Evolutionary conservation across 37 sponge, comb jelly and placozoan species (phyloP), one percentile per base, ranked within the genome.

Genomic region (Spongilla lacustris): DNA sequence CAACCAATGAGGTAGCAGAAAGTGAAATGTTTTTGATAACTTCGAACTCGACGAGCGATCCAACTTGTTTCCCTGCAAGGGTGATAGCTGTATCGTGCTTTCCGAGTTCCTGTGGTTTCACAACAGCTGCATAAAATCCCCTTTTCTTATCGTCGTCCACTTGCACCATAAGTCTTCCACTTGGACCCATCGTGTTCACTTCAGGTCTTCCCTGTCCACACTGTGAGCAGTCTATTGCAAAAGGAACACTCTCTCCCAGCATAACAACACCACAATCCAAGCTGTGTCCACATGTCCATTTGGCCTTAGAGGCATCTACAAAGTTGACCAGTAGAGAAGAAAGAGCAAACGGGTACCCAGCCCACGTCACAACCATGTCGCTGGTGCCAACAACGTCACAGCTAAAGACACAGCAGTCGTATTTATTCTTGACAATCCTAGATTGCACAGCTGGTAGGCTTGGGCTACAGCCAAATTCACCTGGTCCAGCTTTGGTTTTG

Each of bases 81-180:
- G 82, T 72, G 34, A 97, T 88, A 19, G 77, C 84, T 0, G 95
- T 81, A 23, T 36, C 25, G 66, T 93, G 81, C 74, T 91, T 85
- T 26, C 96, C 98, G 38, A 86, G 69, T 32, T 97, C 91, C 89
- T 85, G 86, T 9, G 96, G 93, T 17, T 70, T 92, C 71, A 93
- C 66, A 58, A 50, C 37, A 13, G 82, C 87, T 19, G 82, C 87
- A 58, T 79, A 77, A 89, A 69, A 87, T 87, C 68, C 86, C 87
- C 50, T 93, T 90, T 23, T 10, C 21, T 89, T 85, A 21, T 88
- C 88, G 23, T 89, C 81, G 25, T 31, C 73, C 11, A 87, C 74
- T 58, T 87, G 71, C 0, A 50, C 82, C 13, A 78, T 68, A 41
- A 76, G 85, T 1, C 30, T 41, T 19, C 82, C 85, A 50, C 80